A percentile compares a stretch with the other conserved stretches of the same genome.
phyloP scores from a whole-genome alignment of 1,140 invertebrate genomes.

The Streblospio benedicti region DNA sequence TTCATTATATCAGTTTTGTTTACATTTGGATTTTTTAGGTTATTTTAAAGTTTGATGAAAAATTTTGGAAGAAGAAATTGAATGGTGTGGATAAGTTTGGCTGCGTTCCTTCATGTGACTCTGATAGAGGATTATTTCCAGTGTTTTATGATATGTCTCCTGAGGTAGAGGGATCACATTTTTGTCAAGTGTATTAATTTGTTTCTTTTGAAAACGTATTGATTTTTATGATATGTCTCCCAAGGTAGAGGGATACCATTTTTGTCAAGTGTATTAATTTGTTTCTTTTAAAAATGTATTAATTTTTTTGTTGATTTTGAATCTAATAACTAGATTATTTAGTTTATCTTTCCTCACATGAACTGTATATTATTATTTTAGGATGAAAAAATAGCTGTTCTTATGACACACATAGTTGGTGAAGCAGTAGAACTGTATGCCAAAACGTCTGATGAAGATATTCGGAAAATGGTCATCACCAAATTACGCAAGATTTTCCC shows the following conservation, averaged over 20 bases:
- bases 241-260: no score
- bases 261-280: no score
- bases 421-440: not conserved
- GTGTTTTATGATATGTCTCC: conserved; percentile 8
- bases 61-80: conserved; percentile 9
- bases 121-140: not conserved
- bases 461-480: not conserved
- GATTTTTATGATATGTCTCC: no score
- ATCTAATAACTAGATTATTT: no score
- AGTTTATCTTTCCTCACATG: no score
- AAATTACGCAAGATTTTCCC: not conserved
- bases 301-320: no score
- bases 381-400: no score
- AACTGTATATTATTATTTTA: no score
- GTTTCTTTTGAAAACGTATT: no score
- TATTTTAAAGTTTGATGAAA: not conserved
- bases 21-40: not conserved
- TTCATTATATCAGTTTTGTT: not conserved
- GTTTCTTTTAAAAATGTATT: no score
- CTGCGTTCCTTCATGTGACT: not conserved
- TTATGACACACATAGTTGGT: not conserved
- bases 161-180: no score
- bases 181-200: no score
- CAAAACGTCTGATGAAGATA: conserved; percentile 7
- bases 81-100: conserved; percentile 1